Percentiles rank a stretch among this genome's conserved stretches.
phyloP scores from a whole-genome alignment of 2,797 vertebrate species.

The Lutra lutra region DNA sequence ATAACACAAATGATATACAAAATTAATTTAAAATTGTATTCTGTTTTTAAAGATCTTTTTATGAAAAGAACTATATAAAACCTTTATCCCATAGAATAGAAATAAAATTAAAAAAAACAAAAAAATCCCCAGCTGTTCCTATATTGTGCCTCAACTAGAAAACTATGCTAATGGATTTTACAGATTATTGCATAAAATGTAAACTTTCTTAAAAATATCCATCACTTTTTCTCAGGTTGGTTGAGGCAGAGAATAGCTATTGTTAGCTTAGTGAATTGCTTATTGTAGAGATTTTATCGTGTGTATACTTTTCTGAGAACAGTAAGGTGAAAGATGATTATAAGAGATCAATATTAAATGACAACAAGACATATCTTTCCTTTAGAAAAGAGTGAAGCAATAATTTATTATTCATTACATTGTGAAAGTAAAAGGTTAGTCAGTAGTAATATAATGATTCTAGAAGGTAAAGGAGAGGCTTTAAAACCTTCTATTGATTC shows the following conservation, averaged over 20 bases:
- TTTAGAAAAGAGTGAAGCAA: conserved; percentile 70
- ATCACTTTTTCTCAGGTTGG: background rate
- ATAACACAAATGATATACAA: background rate
- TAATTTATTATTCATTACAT: conserved; percentile 70
- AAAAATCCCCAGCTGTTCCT: background rate
- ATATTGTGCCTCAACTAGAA: background rate
- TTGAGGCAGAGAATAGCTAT: background rate
- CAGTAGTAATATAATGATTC: conserved; percentile 45
- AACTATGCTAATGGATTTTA: conserved; percentile 33
- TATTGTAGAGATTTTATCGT: background rate
- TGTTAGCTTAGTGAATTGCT: background rate
- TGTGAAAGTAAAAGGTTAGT: conserved; percentile 41
- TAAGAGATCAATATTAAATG: conserved; percentile 56
- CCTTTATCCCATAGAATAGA: background rate
- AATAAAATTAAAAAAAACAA: background rate
- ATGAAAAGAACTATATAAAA: conserved; percentile 2
- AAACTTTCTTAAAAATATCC: background rate
- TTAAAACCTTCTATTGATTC: conserved; percentile 67
- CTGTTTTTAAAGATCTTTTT: background rate
- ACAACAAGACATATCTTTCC: conserved; percentile 51
- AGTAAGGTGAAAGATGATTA: conserved; percentile 27
- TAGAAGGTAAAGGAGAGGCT: conserved; percentile 48
- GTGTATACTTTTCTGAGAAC: conserved; percentile 5
- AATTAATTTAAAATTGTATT: conserved; percentile 28
- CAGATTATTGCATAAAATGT: background rate